These are phyloP conservation scores for Trachelus troglodyta DNA, from an alignment of 2,888 invertebrate genomes.

Conservation along the genomic window DNA sequence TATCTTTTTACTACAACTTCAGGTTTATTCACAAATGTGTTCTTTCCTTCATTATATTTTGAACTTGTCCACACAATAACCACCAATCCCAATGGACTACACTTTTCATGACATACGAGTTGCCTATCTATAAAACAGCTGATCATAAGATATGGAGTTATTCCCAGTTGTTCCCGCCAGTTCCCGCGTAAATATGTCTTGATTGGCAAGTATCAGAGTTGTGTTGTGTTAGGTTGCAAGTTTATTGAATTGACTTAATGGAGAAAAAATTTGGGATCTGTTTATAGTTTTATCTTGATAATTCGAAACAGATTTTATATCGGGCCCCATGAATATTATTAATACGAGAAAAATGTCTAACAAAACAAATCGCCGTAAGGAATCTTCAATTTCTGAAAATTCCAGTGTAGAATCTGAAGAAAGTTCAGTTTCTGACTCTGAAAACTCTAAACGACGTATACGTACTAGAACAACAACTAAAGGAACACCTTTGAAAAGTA, in stretches of 20 bases:
- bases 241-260: not conserved
- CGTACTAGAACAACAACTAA: not conserved
- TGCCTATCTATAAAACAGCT: not conserved
- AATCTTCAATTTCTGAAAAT: not conserved
- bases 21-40: too few relatives aligned
- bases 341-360: not conserved
- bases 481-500: constrained; percentile 6
- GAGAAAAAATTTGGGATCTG: not conserved
- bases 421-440: not conserved
- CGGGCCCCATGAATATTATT: not conserved
- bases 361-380: not conserved
- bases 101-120: not conserved
- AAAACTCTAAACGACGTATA: not conserved
- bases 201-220: not conserved
- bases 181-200: not conserved
- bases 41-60: too few relatives aligned
- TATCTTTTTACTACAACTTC: too few relatives aligned
- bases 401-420: constrained; percentile 4
- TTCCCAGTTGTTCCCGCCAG: not conserved
- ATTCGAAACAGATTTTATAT: not conserved
- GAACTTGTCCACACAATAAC: too few relatives aligned
- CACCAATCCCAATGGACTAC: not conserved
- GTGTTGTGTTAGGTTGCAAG: not conserved
- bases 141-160: not conserved
- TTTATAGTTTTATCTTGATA: not conserved